phyloP scores from a whole-genome alignment of 2,113 vertebrate genomes.

The Paralichthys olivaceus region DNA sequence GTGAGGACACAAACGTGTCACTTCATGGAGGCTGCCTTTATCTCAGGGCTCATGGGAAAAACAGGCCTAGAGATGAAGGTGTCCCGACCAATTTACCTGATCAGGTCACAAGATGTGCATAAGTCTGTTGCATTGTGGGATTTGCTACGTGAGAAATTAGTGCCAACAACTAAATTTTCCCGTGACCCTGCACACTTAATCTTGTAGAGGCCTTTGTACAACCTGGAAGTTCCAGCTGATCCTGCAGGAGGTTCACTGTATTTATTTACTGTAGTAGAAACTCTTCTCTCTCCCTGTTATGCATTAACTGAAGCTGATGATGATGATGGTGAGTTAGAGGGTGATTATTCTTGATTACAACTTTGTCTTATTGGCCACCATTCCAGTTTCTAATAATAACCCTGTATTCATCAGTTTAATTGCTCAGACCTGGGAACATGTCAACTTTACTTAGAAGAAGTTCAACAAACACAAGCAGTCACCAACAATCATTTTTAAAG shows the following conservation, averaged over 20 bases:
- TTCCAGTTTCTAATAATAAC: not conserved
- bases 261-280: not conserved
- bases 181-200: conserved; percentile 62
- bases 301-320: not conserved
- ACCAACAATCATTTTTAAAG: not conserved
- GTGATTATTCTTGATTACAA: not conserved
- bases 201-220: conserved; percentile 42
- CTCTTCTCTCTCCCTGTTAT: not conserved
- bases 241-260: conserved; percentile 33
- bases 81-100: conserved; percentile 50
- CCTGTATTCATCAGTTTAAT: not conserved
- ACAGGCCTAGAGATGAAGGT: not conserved
- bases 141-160: conserved; percentile 49
- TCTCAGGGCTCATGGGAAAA: conserved; percentile 45
- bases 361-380: not conserved
- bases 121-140: conserved; percentile 31
- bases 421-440: not conserved
- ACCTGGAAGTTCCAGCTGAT: conserved; percentile 44
- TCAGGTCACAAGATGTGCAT: conserved; percentile 23
- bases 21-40: conserved; percentile 49
- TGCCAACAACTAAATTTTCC: conserved; percentile 59
- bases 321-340: not conserved
- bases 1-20: conserved; percentile 65
- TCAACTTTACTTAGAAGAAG: not conserved
- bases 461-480: not conserved